Base-by-base conservation (phyloP, 2,113 vertebrate genomes). In the Gila orcuttii region DNA sequence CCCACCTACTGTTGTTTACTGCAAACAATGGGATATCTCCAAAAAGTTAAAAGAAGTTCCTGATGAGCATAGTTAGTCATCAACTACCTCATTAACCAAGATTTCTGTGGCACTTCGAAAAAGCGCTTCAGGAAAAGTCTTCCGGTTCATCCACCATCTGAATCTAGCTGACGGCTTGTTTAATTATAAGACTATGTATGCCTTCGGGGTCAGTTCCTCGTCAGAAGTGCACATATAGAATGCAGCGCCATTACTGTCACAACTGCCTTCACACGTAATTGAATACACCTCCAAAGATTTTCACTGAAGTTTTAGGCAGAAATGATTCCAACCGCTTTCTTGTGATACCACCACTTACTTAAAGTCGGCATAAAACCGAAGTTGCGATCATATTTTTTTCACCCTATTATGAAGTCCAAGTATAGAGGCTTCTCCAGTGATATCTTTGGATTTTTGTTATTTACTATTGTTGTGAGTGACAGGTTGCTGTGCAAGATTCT, bases 21-120 rank as follows among this genome's bases (percentile, higher is more conserved):
- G 8, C n/a, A 86, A 79, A 42, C 77, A 86, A 81, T 45, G 21
- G 55, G 52, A 15, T 74, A 39, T 74, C 21, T 86, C 25, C 39
- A 33, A 28, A 69, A 79, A 39, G 39, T 80, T 47, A 62, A 28
- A 78, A 79, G n/a, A 80, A 79, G 64, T 79, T 85, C 19, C 79
- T 82, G 45, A 82, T 15, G 19, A 69, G 74, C 74, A 52, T 15
- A 85, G 59, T 52, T 33, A 52, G 45, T 68, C 59, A 77, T 55
- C 57, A 66, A 11, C 28, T 28, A 77, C 21, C 74, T 66, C 45
- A 31, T 60, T 60, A 59, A 59, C n/a, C 12, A 21, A 71, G 62
- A 85, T 64, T 39, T 52, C 6, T 23, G 13, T 85, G 25, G n/a
- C 12, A 85, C 47, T 19, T 85, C 21, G 11, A 60, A 74, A 73